Evolutionary conservation across 1,140 invertebrate species (phyloP).

Genomic region (Stenopsyche tienmushanensis): DNA sequence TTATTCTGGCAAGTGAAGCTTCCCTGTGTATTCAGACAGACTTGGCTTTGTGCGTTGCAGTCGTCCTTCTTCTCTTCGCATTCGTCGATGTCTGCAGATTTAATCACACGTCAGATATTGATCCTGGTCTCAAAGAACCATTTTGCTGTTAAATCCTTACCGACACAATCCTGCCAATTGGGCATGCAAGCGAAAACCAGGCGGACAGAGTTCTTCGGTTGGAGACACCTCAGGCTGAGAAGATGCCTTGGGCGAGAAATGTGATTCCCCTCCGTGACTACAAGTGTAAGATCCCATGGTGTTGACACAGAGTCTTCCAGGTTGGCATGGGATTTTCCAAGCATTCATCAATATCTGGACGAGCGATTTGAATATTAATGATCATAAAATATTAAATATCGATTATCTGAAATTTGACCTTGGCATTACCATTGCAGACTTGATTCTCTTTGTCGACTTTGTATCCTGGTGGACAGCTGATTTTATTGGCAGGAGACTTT

Average conservation of each 20-base stretch:
- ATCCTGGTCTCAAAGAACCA: neutral
- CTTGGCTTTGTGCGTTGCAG: slow-evolving; percentile 63
- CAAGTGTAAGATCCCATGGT: slow-evolving; percentile 69
- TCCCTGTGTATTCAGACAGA: slow-evolving; percentile 71
- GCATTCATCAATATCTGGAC: slow-evolving; percentile 74
- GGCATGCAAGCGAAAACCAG: slow-evolving; percentile 65
- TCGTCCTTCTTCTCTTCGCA: slow-evolving; percentile 61
- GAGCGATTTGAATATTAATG: neutral
- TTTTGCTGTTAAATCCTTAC: slow-evolving; percentile 45
- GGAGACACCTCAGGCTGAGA: neutral
- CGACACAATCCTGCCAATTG: slow-evolving; percentile 58
- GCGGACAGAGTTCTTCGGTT: slow-evolving; percentile 61
- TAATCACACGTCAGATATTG: neutral
- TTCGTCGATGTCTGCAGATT: slow-evolving; percentile 68
- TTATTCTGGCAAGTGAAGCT: slow-evolving; percentile 66
- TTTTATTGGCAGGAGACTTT: slow-evolving; percentile 34
- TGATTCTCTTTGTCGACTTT: slow-evolving; percentile 59
- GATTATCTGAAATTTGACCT: neutral
- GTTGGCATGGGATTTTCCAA: slow-evolving; percentile 61
- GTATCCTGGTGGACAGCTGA: slow-evolving; percentile 63
- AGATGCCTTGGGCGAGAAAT: slow-evolving; percentile 34
- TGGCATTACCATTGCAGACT: slow-evolving; percentile 70
- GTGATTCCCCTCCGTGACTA: slow-evolving; percentile 48
- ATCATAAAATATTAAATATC: neutral
- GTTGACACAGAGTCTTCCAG: slow-evolving; percentile 67